Percentiles rank a stretch among this genome's conserved stretches.
Evolutionary conservation across 2,113 vertebrate genomes (phyloP).

Genomic region (Pelobates fuscus): DNA sequence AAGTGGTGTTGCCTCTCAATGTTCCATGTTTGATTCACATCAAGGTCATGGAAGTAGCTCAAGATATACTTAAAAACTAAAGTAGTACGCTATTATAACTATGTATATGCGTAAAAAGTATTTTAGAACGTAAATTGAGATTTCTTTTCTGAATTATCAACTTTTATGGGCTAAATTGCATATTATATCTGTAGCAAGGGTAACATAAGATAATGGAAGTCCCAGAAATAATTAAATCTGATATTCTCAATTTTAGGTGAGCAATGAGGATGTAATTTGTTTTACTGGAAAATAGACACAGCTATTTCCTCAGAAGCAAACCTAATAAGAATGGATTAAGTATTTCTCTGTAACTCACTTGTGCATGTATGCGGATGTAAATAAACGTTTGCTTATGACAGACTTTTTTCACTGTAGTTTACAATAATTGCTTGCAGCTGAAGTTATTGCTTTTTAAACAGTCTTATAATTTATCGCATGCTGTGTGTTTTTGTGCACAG

Average conservation of each 20-base stretch:
- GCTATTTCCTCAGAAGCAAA: conserved; percentile 1
- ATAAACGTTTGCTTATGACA: conserved; percentile 7
- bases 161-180: no score
- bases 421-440: conserved; percentile 46
- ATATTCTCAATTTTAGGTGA: not conserved
- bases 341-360: not conserved
- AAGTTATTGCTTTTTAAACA: conserved; percentile 52
- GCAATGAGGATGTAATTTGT: not conserved
- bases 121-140: no score
- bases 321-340: not conserved
- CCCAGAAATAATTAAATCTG: not conserved
- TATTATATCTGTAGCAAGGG: no score
- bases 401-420: conserved; percentile 21
- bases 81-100: no score
- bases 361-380: not conserved
- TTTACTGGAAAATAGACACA: not conserved
- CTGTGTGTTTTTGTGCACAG: not conserved
- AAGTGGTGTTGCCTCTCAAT: no score
- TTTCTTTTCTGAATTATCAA: no score
- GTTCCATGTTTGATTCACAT: no score
- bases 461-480: conserved; percentile 62
- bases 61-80: no score
- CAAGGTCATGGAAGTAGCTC: no score
- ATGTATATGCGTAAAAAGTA: no score
- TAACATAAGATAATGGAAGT: no score